phyloP scores from a whole-genome alignment of 2,113 vertebrate species.

The Dinomys branickii region DNA sequence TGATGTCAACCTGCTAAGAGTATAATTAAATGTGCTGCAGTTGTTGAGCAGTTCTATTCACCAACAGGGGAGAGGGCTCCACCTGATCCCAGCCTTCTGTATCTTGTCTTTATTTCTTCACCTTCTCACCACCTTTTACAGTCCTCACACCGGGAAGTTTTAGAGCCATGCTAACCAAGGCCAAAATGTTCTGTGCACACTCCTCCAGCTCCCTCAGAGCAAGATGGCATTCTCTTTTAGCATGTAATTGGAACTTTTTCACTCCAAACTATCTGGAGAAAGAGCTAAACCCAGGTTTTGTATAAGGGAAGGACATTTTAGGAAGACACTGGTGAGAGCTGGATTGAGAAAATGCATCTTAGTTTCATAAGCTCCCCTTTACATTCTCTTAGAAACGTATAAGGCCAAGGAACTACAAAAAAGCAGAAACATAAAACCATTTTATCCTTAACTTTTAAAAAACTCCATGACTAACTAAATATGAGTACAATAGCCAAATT shows the following conservation, averaged over 20 bases:
- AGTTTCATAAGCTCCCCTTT: conserved; percentile 28
- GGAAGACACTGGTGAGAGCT: background rate
- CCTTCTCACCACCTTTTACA: background rate
- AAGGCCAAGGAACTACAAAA: conserved; percentile 23
- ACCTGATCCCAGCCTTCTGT: background rate
- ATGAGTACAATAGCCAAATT: conserved; percentile 42
- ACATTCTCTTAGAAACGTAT: conserved; percentile 4
- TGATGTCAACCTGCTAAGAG: too few species aligned
- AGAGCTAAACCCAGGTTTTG: background rate
- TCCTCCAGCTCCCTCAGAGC: background rate
- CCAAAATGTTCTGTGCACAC: background rate
- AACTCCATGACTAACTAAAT: background rate
- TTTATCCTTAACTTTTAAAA: background rate
- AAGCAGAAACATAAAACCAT: conserved; percentile 46
- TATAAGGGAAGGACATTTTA: conserved; percentile 31
- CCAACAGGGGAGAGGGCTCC: background rate
- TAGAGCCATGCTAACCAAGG: background rate
- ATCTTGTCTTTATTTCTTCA: background rate
- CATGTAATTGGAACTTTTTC: background rate
- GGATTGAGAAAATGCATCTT: background rate
- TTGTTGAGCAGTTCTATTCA: background rate
- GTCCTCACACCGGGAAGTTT: background rate
- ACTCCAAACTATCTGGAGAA: conserved; percentile 3
- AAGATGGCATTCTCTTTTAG: background rate
- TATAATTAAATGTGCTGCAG: background rate